Evolutionary conservation across 92 coral and sea anemone genomes (phyloP), one percentile per base, ranked within the genome.

Genomic region (Micromussa lordhowensis): DNA sequence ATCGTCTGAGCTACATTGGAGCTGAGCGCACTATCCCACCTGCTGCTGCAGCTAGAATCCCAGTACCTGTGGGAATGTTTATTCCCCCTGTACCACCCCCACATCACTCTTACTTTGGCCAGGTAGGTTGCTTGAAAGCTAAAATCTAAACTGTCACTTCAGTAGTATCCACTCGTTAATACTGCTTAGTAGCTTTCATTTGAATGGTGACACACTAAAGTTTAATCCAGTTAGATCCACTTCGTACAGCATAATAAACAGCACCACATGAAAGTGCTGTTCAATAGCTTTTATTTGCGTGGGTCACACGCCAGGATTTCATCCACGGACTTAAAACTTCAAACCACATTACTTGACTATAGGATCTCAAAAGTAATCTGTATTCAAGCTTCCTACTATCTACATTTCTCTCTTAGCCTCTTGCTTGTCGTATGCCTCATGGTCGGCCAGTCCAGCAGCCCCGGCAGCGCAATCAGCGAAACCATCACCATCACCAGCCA

Each of bases 51-150:
- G 99, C 98, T 18, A 96, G 96, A 80, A 98, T 98, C 83, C 99
- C 99, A 59, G 98, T 98, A 61, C 99, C 99, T 49, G 99, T 98
- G 29, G 98, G 99, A 48, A 98, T 98, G 99, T 98, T 98, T 38
- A 93, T 98, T 22, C 99, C 99, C 11, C 99, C 99, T 0, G 97
- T 98, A 19, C 99, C 99, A 6, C 98, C 99, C 9, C 99, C 99
- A 31, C 99, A 96, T 82, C 99, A 98, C 81, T 93, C 94, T 88
- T 98, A 93, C 93, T 98, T 94, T 91, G 95, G 94, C 78, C 98
- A 95, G 93, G 99, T 98, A 89, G 71, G 95, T 66, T 29, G 2
- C 16, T 16, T 32, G 53, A 9, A n/a, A 38, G 29, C 26, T 14
- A 21, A 30, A n/a, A 18, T 76, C 84, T 44, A 3, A 12, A 5